Evolutionary conservation across 2,113 vertebrate genomes (phyloP).

Genomic region (Sebastes fasciatus): DNA sequence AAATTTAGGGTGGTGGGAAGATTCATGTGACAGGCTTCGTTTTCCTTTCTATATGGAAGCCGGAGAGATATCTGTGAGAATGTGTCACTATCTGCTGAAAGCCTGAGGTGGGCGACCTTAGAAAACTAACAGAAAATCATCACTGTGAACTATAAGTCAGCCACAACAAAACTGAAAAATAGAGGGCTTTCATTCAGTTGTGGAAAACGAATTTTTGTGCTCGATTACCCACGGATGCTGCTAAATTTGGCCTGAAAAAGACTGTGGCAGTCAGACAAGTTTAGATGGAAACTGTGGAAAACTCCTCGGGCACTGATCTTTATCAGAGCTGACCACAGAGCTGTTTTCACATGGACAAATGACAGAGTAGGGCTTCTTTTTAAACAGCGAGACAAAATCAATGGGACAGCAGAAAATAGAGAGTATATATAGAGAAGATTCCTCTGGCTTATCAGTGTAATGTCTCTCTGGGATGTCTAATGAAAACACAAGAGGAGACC

Average conservation of each 20-base stretch:
- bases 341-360: not conserved
- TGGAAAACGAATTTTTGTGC: not conserved
- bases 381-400: not conserved
- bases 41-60: too few relatives aligned
- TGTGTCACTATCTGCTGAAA: not conserved
- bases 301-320: not conserved
- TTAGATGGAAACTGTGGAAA: not conserved
- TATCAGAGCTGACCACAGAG: not conserved
- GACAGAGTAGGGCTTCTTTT: not conserved
- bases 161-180: not conserved
- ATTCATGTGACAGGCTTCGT: not conserved
- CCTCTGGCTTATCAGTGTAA: not conserved
- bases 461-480: constrained; percentile 27
- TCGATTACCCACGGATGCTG: not conserved
- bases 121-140: not conserved
- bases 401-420: not conserved
- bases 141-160: not conserved
- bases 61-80: not conserved
- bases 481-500: constrained; percentile 43
- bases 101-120: not conserved
- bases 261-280: not conserved
- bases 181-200: not conserved
- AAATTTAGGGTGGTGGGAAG: not conserved
- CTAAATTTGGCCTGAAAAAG: not conserved
- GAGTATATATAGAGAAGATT: not conserved